Conservation (phyloP, 2,797 vertebrate genomes). For the Periophthalmus magnuspinnatus region DNA sequence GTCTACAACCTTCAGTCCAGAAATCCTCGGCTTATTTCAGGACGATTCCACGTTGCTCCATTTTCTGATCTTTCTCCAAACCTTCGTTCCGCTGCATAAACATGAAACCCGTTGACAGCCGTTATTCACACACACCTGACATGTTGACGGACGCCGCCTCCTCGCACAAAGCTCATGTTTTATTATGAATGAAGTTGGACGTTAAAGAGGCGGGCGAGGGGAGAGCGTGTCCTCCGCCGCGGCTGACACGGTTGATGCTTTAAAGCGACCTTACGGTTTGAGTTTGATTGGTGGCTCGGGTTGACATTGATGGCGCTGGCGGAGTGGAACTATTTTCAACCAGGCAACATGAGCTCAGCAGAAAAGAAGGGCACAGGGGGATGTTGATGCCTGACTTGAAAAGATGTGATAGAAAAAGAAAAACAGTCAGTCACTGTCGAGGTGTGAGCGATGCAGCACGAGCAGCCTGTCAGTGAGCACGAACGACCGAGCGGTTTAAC, state of each 20-base stretch:
- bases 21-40: no score
- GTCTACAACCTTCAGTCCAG: no score
- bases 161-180: background rate
- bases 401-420: background rate
- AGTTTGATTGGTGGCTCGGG: slow-evolving; percentile 8
- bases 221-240: background rate
- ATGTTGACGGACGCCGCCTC: slow-evolving; percentile 1
- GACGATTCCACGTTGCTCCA: background rate
- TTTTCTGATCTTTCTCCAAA: background rate
- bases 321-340: slow-evolving; percentile 11
- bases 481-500: background rate
- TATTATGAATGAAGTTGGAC: background rate
- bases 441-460: background rate
- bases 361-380: slow-evolving; percentile 2
- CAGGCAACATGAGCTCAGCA: slow-evolving; percentile 13
- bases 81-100: background rate
- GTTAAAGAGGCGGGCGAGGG: background rate
- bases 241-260: slow-evolving; percentile 1
- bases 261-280: background rate
- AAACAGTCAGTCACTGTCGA: background rate
- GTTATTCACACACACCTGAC: background rate
- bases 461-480: background rate
- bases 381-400: slow-evolving; percentile 7
- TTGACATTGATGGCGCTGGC: slow-evolving; percentile 6
- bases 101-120: background rate